A percentile compares a stretch with the other conserved stretches of the same genome.
phyloP scores from a whole-genome alignment of 2,113 vertebrate species.

The Serinus canaria region DNA sequence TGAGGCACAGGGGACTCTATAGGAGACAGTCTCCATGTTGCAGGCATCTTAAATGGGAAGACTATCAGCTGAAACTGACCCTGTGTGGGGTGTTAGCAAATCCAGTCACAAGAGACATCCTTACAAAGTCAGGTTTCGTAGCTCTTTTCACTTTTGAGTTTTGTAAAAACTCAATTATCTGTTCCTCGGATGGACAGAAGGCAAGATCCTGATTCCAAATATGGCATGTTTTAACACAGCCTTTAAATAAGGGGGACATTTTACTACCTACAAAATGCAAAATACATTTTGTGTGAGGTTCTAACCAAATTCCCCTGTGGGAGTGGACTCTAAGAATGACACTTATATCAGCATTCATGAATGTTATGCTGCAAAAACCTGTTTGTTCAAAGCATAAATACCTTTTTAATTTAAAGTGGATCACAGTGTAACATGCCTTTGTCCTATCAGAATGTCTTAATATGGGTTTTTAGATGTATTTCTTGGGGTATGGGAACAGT shows the following conservation, averaged over 20 bases:
- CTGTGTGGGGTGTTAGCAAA: background rate
- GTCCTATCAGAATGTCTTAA: background rate
- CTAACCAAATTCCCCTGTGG: background rate
- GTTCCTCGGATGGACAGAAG: background rate
- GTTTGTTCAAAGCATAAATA: background rate
- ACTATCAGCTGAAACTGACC: background rate
- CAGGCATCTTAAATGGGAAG: background rate
- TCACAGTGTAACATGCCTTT: background rate
- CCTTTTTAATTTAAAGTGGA: background rate
- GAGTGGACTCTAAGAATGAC: background rate
- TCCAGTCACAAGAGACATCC: background rate
- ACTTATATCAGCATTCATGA: background rate
- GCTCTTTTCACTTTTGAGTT: background rate
- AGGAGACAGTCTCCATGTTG: background rate
- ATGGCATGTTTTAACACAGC: background rate
- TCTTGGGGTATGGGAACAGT: background rate
- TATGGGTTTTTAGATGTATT: background rate
- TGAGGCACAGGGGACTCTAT: background rate
- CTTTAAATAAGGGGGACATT: background rate
- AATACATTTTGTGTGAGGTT: background rate
- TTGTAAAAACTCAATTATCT: background rate
- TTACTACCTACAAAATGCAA: background rate
- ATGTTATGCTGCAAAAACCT: background rate
- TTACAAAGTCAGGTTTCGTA: background rate
- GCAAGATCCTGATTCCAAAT: background rate